Evolutionary conservation across 1,140 invertebrate genomes (phyloP), one percentile per base, ranked within the genome.

Genomic region (Hypothenemus hampei): DNA sequence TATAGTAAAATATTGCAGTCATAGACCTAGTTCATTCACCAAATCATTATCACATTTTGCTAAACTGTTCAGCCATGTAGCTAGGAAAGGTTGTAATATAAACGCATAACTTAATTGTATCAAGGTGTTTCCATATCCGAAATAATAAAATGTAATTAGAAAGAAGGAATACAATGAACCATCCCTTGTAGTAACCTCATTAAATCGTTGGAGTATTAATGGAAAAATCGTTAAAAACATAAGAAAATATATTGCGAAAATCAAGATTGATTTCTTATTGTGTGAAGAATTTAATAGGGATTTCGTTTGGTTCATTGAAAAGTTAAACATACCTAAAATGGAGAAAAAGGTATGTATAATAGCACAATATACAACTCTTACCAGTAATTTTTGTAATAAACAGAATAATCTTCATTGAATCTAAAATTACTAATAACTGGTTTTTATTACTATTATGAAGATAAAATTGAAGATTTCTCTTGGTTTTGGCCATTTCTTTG

Each of bases 11-110:
- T n/a, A n/a, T n/a, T n/a, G n/a, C n/a, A n/a, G n/a, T n/a, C n/a
- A n/a, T n/a, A n/a, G n/a, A 37, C 41, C 41, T 24, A 24, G 10
- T 23, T 24, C 26, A 8, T 44, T n/a, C n/a, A n/a, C 21, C 21
- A 26, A 15, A 6, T 5, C 7, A 2, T n/a, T 13, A 24, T 44
- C 41, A 26, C 13, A 22, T 1, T 10, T 8, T 11, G 41, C 41
- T n/a, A 44, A 20, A 26, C 41, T 23, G 13, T 44, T 44, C 1
- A 44, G 26, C 41, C 41, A 44, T 13, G n/a, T 23, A 21, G 41
- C 6, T 13, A 44, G 6, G 8, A 8, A 11, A 8, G 3, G 26
- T 24, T 15, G 23, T 6, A 44, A 15, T n/a, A 44, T 24, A 15
- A 7, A 44, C 11, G 21, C 22, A 13, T 6, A 10, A 6, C 23